Evolutionary conservation across 2,113 vertebrate species (phyloP).

Genomic region (Callocephalon fimbriatum): DNA sequence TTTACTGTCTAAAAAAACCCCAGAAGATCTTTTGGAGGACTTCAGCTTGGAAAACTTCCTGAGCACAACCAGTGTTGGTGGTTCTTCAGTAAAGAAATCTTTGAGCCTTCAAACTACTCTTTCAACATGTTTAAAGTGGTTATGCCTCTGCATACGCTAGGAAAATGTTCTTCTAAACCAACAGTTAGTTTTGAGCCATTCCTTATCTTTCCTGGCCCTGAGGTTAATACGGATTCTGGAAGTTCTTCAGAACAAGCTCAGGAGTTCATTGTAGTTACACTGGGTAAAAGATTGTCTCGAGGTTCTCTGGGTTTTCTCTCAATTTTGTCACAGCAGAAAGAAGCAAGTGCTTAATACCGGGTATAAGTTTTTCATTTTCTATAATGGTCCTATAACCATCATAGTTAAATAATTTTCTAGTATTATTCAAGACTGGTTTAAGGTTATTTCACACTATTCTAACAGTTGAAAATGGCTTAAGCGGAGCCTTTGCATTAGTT

Average conservation of each 20-base stretch:
- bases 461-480: constrained; percentile 5
- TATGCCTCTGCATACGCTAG: background rate
- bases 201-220: background rate
- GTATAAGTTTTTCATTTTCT: background rate
- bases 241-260: background rate
- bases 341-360: background rate
- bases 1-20: background rate
- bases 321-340: background rate
- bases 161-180: background rate
- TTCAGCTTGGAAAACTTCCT: background rate
- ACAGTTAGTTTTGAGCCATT: background rate
- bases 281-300: background rate
- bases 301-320: background rate
- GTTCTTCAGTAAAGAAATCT: background rate
- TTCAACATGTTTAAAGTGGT: background rate
- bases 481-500: background rate
- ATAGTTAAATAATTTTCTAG: background rate
- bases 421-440: background rate
- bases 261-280: background rate
- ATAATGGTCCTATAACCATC: background rate
- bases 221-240: background rate
- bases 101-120: background rate
- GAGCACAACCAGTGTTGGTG: background rate
- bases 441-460: background rate
- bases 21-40: background rate